Conservation (phyloP, 2,113 vertebrate genomes). For the Corythoichthys intestinalis region DNA sequence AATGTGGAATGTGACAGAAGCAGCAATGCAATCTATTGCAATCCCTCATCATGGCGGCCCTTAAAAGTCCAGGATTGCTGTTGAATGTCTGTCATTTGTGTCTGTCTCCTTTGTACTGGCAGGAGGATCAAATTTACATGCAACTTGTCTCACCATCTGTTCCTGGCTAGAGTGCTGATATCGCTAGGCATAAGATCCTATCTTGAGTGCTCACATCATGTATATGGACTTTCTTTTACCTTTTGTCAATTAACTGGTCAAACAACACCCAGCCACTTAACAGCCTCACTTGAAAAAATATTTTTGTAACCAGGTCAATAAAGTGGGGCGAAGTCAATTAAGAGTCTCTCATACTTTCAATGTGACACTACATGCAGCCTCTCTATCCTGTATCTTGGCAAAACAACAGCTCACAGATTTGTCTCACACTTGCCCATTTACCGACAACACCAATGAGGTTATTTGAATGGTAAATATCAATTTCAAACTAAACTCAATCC, state of each 20-base stretch:
- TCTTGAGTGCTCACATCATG: constrained; percentile 38
- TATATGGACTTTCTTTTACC: constrained; percentile 29
- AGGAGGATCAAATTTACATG: constrained; percentile 58
- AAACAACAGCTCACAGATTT: constrained; percentile 11
- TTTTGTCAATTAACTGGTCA: constrained; percentile 21
- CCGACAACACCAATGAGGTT: neutral
- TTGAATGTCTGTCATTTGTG: constrained; percentile 21
- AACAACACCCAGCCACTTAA: constrained; percentile 9
- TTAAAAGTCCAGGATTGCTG: constrained; percentile 30
- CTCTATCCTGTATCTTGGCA: constrained; percentile 33
- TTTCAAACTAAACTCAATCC: neutral
- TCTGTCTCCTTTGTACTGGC: constrained; percentile 51
- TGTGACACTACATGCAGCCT: constrained; percentile 23
- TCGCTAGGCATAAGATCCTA: constrained; percentile 62
- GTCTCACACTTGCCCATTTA: neutral
- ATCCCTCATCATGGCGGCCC: constrained; percentile 39
- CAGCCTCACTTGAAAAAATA: constrained; percentile 23
- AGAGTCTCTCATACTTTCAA: constrained; percentile 27
- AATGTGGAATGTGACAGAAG: constrained; percentile 30
- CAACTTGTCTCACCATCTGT: constrained; percentile 70
- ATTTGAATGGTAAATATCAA: neutral
- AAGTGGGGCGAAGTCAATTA: constrained; percentile 17
- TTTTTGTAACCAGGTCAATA: constrained; percentile 34
- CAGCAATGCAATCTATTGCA: constrained; percentile 30
- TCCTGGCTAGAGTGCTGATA: constrained; percentile 64